Percentiles rank a stretch among this genome's conserved stretches.
phyloP scores from a whole-genome alignment of 2,888 invertebrate genomes.

The Girardia tigrina region DNA sequence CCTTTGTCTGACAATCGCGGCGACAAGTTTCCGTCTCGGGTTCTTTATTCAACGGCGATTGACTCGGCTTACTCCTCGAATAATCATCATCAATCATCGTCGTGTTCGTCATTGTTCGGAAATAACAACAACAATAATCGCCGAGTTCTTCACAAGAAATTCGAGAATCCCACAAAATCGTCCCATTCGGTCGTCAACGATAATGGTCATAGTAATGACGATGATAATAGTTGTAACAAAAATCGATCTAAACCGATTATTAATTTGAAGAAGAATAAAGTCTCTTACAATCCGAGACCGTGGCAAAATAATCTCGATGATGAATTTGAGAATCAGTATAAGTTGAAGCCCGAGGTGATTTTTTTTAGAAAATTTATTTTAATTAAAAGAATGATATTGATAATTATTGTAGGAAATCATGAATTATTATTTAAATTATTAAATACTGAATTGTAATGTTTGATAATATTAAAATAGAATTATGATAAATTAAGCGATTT shows the following conservation, averaged over 20 bases:
- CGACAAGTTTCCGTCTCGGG: not conserved
- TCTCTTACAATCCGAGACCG: constrained; percentile 18
- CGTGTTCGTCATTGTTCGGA: not conserved
- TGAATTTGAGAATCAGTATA: constrained; percentile 19
- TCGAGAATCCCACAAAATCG: not conserved
- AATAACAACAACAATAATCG: not conserved
- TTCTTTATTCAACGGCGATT: not conserved
- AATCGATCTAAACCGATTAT: not conserved
- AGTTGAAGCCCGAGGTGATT: not conserved
- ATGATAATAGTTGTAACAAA: not conserved
- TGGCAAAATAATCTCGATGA: constrained; percentile 12
- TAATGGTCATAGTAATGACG: not conserved
- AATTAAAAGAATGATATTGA: no score
- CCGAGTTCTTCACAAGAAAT: not conserved
- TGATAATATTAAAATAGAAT: no score
- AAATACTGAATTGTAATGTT: no score
- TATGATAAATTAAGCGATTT: no score
- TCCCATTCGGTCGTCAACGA: not conserved
- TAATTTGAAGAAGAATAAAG: not conserved
- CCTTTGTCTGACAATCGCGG: not conserved
- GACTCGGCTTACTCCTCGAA: not conserved
- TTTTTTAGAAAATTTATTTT: no score
- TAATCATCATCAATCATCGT: not conserved
- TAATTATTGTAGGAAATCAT: no score
- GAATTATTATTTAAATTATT: no score